Evolutionary conservation across 2,113 vertebrate species (phyloP).

Genomic region (Zootoca vivipara): DNA sequence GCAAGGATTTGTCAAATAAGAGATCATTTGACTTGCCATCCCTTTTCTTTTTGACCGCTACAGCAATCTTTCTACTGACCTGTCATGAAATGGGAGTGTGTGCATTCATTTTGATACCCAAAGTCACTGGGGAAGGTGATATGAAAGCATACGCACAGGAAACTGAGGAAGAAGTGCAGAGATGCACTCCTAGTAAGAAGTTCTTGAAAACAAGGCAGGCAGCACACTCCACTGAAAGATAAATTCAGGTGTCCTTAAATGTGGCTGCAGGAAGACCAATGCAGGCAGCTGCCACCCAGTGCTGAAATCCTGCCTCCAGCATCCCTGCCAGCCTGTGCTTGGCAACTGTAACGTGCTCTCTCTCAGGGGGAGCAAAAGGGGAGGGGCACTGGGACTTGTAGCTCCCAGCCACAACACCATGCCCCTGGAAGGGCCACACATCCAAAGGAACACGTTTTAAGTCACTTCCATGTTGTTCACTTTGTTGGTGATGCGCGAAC

Average conservation of each 20-base stretch:
- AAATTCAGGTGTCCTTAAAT: too few relatives aligned
- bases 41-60: not conserved
- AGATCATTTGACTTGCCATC: not conserved
- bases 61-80: not conserved
- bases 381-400: not conserved
- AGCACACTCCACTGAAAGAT: not conserved
- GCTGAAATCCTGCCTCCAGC: not conserved
- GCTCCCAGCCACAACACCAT: too few relatives aligned
- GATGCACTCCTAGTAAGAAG: not conserved
- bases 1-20: not conserved
- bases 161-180: not conserved
- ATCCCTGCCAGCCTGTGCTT: not conserved
- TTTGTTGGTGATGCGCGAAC: constrained; percentile 85
- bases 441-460: constrained; percentile 45
- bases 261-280: too few relatives aligned
- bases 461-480: constrained; percentile 84
- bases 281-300: not conserved
- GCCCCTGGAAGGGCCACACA: rapidly evolving
- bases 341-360: not conserved
- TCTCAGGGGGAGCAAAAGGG: rapidly evolving
- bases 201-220: not conserved
- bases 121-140: not conserved
- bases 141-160: too few relatives aligned
- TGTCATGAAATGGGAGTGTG: not conserved
- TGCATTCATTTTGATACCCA: not conserved